phyloP scores from a whole-genome alignment of 2,113 vertebrate genomes.

The Tupaia chinensis region DNA sequence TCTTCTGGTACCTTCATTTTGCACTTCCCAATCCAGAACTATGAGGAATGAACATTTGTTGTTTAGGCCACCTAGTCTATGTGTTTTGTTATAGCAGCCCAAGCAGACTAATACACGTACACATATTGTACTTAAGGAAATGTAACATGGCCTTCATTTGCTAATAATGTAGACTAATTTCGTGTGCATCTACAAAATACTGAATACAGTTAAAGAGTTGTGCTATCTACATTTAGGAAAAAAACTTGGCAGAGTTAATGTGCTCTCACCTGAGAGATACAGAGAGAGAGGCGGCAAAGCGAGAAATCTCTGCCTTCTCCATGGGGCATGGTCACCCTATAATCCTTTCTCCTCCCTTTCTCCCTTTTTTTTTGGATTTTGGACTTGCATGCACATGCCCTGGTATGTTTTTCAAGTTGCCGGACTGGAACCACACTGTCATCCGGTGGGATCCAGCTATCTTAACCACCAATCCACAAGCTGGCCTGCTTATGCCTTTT shows the following conservation, averaged over 20 bases:
- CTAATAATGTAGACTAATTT: constrained; percentile 34
- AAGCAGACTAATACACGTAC: neutral
- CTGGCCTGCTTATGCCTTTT: neutral
- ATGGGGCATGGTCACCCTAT: no score
- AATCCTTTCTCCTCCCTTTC: no score
- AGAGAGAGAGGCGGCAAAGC: no score
- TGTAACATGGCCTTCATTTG: neutral
- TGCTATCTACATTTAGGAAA: neutral
- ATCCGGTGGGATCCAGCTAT: no score
- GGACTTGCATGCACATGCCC: no score
- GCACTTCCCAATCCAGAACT: neutral
- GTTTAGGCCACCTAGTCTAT: neutral
- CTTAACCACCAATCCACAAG: no score
- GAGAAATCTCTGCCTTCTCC: no score
- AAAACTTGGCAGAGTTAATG: neutral
- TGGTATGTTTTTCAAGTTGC: no score
- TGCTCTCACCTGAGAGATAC: no score
- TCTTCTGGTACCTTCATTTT: neutral
- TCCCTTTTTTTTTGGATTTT: no score
- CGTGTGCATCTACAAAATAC: neutral
- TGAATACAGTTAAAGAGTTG: neutral
- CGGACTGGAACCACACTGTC: no score
- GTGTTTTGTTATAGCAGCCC: neutral
- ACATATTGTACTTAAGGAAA: neutral
- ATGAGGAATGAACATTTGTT: neutral